phyloP scores from a whole-genome alignment of 2,888 invertebrate species.

The Lamproptera curius region DNA sequence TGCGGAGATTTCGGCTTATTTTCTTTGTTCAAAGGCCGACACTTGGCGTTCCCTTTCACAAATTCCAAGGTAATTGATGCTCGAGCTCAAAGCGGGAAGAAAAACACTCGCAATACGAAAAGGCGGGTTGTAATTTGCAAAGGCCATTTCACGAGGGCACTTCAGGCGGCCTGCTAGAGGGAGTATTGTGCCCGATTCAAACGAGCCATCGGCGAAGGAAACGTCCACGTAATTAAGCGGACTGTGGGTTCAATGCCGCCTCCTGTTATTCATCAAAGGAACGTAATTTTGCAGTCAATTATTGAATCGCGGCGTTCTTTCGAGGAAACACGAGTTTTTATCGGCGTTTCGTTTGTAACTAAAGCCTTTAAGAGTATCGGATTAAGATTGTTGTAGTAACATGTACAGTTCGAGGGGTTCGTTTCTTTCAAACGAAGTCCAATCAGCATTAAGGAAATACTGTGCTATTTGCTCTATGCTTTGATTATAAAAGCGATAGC shows the following conservation, averaged over 20 bases:
- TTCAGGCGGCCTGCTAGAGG: conserved; percentile 2
- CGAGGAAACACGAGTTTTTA: no score
- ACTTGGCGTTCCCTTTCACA: conserved; percentile 9
- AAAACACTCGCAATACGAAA: conserved; percentile 14
- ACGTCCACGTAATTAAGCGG: conserved; percentile 14
- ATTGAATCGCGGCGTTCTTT: no score
- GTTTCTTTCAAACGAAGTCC: no score
- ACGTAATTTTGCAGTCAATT: conserved; percentile 1
- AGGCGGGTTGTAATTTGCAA: conserved; percentile 8
- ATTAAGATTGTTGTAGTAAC: no score
- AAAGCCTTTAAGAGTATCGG: no score
- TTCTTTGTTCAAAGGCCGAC: neutral
- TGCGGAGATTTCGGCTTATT: neutral
- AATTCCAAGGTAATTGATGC: conserved; percentile 8
- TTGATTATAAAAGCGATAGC: no score
- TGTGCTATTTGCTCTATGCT: no score
- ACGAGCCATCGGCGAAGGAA: conserved; percentile 14
- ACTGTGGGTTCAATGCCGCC: conserved; percentile 5
- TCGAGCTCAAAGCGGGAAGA: conserved; percentile 7
- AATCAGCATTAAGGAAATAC: no score
- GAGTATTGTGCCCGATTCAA: conserved; percentile 11
- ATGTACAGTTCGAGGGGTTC: no score
- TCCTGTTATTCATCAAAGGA: conserved; percentile 3
- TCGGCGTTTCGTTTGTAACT: no score
- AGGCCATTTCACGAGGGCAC: conserved; percentile 12